These are phyloP conservation scores for Seriola rivoliana DNA, from an alignment of 2,113 vertebrate species.

Conservation along the genomic window DNA sequence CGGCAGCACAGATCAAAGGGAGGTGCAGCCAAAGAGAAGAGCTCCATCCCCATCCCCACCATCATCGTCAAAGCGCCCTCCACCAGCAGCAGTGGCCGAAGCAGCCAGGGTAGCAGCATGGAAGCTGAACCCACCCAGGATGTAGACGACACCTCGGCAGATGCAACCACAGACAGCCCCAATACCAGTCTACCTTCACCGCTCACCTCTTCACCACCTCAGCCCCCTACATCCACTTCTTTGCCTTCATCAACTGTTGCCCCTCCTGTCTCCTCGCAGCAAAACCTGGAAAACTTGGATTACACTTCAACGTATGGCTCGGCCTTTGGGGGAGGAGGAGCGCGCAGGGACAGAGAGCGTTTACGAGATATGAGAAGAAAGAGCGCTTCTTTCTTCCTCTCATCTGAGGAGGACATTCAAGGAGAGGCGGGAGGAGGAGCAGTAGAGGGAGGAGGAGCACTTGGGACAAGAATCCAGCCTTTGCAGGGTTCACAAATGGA, in stretches of 20 bases:
- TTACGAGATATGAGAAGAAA: slow-evolving; percentile 91
- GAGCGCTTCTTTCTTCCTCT: slow-evolving; percentile 92
- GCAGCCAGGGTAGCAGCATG: slow-evolving; percentile 94
- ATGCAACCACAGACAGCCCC: slow-evolving; percentile 56
- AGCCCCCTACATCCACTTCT: slow-evolving; percentile 79
- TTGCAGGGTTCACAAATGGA: slow-evolving; percentile 77
- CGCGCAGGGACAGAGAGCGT: slow-evolving; percentile 90
- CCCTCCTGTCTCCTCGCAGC: slow-evolving; percentile 63
- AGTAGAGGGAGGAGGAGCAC: slow-evolving; percentile 51
- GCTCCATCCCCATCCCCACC: slow-evolving; percentile 94
- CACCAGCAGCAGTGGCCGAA: slow-evolving; percentile 94
- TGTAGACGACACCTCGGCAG: slow-evolving; percentile 68
- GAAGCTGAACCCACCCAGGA: slow-evolving; percentile 84
- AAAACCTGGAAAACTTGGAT: slow-evolving; percentile 83
- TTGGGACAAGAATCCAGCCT: slow-evolving; percentile 68
- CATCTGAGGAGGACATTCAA: slow-evolving; percentile 88
- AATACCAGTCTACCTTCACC: slow-evolving; percentile 82
- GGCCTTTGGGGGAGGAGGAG: slow-evolving; percentile 83
- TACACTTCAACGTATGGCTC: slow-evolving; percentile 87
- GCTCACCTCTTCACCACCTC: slow-evolving; percentile 81
- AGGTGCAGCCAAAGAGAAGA: slow-evolving; percentile 85
- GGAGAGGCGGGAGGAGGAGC: slow-evolving; percentile 75
- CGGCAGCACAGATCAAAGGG: slow-evolving; percentile 75
- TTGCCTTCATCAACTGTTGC: slow-evolving; percentile 77
- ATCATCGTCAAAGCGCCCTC: slow-evolving; percentile 95